Conservation (phyloP, 2,113 vertebrate species). For the Paradoxurus hermaphroditus region DNA sequence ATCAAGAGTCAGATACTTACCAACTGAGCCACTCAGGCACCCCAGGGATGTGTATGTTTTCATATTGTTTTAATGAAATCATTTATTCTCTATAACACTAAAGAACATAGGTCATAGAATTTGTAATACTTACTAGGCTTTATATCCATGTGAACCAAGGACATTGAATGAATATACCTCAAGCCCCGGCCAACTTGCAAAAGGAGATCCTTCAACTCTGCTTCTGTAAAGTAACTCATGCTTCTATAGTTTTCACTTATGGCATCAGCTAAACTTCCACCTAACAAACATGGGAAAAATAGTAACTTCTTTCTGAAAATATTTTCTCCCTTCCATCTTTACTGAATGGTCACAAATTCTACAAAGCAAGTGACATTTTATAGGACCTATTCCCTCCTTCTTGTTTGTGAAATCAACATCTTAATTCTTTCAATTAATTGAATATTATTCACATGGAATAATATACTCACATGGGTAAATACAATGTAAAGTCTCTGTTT, state of each 20-base stretch:
- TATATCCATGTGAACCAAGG: conserved; percentile 99
- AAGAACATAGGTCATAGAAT: conserved; percentile 18
- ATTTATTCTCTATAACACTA: conserved; percentile 20
- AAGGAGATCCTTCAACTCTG: conserved; percentile 94
- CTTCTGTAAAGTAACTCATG: conserved; percentile 90
- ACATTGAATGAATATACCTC: conserved; percentile 97
- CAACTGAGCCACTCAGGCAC: no score
- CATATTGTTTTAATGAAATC: not conserved
- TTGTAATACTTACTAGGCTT: conserved; percentile 93
- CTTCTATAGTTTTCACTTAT: conserved; percentile 93
- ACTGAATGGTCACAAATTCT: not conserved
- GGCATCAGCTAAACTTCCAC: conserved; percentile 95
- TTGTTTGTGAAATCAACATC: conserved; percentile 30
- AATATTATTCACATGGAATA: no score
- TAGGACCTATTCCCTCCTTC: not conserved
- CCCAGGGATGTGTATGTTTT: not conserved
- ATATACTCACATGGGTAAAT: not conserved
- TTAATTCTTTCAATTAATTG: not conserved
- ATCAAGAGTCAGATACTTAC: no score
- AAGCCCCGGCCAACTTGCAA: conserved; percentile 95
- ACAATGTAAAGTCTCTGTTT: not conserved
- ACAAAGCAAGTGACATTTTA: conserved; percentile 33
- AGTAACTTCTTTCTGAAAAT: not conserved
- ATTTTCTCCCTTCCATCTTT: not conserved
- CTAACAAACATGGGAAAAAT: conserved; percentile 71